Evolutionary conservation across 2,888 invertebrate genomes (phyloP).

Genomic region (Margaritifera margaritifera): DNA sequence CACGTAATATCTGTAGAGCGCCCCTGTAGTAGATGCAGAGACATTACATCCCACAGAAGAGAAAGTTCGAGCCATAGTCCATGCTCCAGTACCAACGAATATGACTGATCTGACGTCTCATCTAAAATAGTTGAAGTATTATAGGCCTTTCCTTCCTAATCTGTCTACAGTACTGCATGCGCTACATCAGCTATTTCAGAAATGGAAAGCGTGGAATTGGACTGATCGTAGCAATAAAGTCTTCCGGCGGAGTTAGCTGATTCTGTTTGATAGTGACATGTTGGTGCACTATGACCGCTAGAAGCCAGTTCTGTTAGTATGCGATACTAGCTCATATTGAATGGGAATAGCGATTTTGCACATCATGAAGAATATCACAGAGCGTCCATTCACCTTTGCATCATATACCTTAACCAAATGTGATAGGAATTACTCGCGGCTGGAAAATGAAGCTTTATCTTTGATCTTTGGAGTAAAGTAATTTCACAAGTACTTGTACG

Average conservation of each 20-base stretch:
- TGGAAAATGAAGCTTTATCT: conserved; percentile 45
- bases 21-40: conserved; percentile 14
- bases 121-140: conserved; percentile 20
- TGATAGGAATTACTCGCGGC: conserved; percentile 51
- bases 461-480: conserved; percentile 41
- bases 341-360: conserved; percentile 62
- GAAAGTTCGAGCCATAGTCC: conserved; percentile 18
- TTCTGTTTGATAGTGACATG: conserved; percentile 26
- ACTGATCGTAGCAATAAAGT: neutral
- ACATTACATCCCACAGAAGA: conserved; percentile 15
- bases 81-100: conserved; percentile 18
- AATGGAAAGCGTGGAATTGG: neutral
- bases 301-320: too few species aligned
- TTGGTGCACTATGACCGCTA: conserved; percentile 66
- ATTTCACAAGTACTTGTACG: conserved; percentile 44
- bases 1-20: too few species aligned
- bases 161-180: conserved; percentile 36
- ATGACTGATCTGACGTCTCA: conserved; percentile 18
- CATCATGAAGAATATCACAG: conserved; percentile 17
- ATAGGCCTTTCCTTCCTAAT: conserved; percentile 18
- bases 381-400: conserved; percentile 26
- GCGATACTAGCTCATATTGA: conserved; percentile 69
- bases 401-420: conserved; percentile 29
- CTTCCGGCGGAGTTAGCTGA: neutral
- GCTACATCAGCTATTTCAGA: conserved; percentile 36